A percentile compares a stretch with the other conserved stretches of the same genome.
Conservation (phyloP, 2,888 invertebrate species). For the Himalopsyche kuldschensis region DNA sequence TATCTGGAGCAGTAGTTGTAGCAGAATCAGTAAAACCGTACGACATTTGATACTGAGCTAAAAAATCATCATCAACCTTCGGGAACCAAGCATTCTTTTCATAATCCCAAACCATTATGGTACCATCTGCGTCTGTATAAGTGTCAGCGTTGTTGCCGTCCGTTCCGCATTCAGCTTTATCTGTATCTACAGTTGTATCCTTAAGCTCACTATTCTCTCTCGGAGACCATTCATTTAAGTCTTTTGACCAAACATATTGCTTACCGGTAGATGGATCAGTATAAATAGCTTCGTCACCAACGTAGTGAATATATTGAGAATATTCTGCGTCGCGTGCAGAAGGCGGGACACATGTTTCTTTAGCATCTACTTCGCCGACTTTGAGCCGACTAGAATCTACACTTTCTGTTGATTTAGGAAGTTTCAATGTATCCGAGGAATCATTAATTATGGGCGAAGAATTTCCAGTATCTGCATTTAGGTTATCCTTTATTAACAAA, state of each 20-base stretch:
- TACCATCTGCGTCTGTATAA: conserved; percentile 85
- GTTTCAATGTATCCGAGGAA: background rate
- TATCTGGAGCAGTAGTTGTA: conserved; percentile 39
- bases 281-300: conserved; percentile 71
- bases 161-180: conserved; percentile 40
- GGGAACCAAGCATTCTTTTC: conserved; percentile 95
- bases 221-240: conserved; percentile 56
- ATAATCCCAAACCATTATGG: conserved; percentile 88
- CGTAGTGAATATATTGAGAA: conserved; percentile 60
- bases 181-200: conserved; percentile 39
- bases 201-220: conserved; percentile 41
- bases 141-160: conserved; percentile 74
- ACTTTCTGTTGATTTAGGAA: background rate
- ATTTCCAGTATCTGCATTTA: background rate
- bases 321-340: conserved; percentile 6
- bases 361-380: background rate
- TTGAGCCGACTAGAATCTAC: background rate
- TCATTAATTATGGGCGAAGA: background rate
- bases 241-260: conserved; percentile 67
- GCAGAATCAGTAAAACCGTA: conserved; percentile 82
- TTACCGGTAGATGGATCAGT: conserved; percentile 71
- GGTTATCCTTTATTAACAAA: background rate
- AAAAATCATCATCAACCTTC: conserved; percentile 93
- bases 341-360: background rate
- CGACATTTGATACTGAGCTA: conserved; percentile 94